phyloP scores from a whole-genome alignment of 2,113 vertebrate species.

The Arvicanthis niloticus region DNA sequence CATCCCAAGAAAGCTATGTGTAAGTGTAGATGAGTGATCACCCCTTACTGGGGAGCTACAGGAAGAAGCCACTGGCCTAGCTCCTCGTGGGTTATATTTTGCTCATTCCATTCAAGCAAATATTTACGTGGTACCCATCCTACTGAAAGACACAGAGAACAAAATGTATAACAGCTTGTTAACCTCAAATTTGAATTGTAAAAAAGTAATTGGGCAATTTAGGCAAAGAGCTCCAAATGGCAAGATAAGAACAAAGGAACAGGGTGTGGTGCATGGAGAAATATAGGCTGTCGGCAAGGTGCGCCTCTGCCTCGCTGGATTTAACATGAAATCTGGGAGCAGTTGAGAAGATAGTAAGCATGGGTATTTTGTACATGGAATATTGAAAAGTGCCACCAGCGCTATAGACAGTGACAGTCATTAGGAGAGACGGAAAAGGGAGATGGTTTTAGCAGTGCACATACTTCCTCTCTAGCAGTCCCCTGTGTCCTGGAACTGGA shows the following conservation, averaged over 20 bases:
- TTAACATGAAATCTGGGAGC: background rate
- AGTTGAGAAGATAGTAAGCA: background rate
- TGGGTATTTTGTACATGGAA: background rate
- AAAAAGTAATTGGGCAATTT: conserved; percentile 54
- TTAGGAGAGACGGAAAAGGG: background rate
- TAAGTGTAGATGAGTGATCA: background rate
- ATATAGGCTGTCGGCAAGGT: background rate
- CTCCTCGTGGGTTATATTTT: background rate
- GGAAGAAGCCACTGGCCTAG: background rate
- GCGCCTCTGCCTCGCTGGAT: background rate
- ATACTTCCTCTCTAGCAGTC: background rate
- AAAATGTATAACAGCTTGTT: conserved; percentile 13
- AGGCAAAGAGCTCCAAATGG: background rate
- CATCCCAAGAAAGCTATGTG: background rate
- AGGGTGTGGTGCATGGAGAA: background rate
- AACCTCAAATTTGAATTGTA: conserved; percentile 50
- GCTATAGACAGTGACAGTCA: background rate
- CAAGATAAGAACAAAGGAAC: conserved; percentile 31
- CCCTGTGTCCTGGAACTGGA: background rate
- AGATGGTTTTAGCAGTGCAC: background rate
- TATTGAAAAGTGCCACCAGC: background rate
- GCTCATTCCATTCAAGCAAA: conserved; percentile 45
- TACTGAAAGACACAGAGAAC: background rate
- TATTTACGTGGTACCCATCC: background rate
- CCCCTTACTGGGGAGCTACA: background rate